These are phyloP conservation scores for Cyphomyrus discorhynchus DNA, from an alignment of 2,113 vertebrate genomes.

Conservation along the genomic window DNA sequence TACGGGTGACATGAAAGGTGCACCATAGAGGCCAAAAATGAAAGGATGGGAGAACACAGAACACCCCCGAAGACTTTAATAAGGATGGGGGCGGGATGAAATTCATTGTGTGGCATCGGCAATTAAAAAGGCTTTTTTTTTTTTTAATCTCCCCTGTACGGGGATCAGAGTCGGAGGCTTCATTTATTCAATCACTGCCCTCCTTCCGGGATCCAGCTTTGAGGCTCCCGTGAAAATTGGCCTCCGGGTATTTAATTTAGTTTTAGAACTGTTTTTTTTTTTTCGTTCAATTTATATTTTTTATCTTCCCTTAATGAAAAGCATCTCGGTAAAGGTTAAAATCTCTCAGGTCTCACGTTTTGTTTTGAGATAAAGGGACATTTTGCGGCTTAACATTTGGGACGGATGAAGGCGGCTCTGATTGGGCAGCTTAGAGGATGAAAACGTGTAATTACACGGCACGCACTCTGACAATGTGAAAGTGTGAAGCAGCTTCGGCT, in stretches of 20 bases:
- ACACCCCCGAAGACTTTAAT: neutral
- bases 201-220: neutral
- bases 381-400: neutral
- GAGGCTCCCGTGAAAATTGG: constrained; percentile 41
- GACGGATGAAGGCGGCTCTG: neutral
- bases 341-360: constrained; percentile 27
- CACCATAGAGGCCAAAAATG: neutral
- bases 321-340: constrained; percentile 43
- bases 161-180: neutral
- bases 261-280: constrained; percentile 34
- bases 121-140: neutral
- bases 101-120: neutral
- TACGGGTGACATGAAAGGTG: neutral
- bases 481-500: neutral
- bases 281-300: constrained; percentile 47
- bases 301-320: constrained; percentile 42
- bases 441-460: neutral
- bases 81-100: neutral
- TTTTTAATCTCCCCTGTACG: neutral
- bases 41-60: neutral
- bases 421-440: neutral
- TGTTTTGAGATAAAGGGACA: neutral
- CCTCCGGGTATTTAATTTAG: constrained; percentile 48
- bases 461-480: neutral
- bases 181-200: constrained; percentile 3